phyloP scores from a whole-genome alignment of 2,888 invertebrate genomes.

The Lottia gigantea region DNA sequence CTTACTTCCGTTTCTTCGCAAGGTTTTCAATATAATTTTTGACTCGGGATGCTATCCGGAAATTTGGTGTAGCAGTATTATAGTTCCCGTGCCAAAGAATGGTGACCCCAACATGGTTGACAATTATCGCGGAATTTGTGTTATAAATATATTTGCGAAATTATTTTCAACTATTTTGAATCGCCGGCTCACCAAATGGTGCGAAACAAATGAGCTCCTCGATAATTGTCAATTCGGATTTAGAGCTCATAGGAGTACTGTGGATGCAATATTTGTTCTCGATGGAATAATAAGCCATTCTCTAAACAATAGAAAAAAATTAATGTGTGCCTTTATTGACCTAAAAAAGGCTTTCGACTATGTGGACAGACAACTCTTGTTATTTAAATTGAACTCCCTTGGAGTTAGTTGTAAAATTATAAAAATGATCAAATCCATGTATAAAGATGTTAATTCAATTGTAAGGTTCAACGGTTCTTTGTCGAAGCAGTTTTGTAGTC shows the following conservation, averaged over 20 bases:
- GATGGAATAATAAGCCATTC: not conserved
- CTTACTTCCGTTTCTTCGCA: too few species aligned
- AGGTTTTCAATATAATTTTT: too few species aligned
- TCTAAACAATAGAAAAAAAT: not conserved
- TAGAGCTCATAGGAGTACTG: too few species aligned
- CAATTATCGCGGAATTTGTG: not conserved
- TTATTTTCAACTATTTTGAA: too few species aligned
- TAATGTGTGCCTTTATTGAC: not conserved
- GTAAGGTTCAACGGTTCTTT: too few species aligned
- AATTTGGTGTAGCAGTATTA: too few species aligned
- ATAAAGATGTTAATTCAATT: too few species aligned
- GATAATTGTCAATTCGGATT: not conserved
- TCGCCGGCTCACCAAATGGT: not conserved
- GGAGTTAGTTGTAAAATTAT: not conserved
- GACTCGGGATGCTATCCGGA: too few species aligned
- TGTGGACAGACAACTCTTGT: not conserved
- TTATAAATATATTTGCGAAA: not conserved
- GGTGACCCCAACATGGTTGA: too few species aligned
- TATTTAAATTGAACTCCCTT: not conserved
- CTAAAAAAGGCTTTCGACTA: not conserved
- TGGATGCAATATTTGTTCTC: not conserved
- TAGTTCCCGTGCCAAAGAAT: too few species aligned
- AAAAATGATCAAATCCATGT: not conserved
- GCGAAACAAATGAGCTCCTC: not conserved
- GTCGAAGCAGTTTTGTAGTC: too few species aligned